phyloP scores from a whole-genome alignment of 2,888 invertebrate genomes.

The Zhengitettix transpicula region DNA sequence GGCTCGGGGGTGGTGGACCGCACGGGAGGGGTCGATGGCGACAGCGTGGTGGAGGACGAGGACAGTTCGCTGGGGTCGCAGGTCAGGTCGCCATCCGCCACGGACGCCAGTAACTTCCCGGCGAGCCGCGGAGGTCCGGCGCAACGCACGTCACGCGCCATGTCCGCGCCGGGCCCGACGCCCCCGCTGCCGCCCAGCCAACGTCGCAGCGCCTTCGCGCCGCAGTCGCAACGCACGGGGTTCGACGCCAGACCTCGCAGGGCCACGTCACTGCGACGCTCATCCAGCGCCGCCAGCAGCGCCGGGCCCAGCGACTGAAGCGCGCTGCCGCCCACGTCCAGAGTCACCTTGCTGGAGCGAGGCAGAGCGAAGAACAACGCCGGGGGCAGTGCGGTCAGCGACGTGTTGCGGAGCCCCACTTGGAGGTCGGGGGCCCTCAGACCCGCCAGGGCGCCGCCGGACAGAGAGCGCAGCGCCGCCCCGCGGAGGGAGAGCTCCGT shows the following conservation, averaged over 20 bases:
- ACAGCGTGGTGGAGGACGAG: slow-evolving; percentile 24
- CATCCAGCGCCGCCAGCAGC: slow-evolving; percentile 63
- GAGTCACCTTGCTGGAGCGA: slow-evolving; percentile 59
- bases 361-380: slow-evolving; percentile 76
- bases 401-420: slow-evolving; percentile 66
- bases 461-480: slow-evolving; percentile 52
- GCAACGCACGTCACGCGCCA: slow-evolving; percentile 22
- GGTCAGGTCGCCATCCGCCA: slow-evolving; percentile 65
- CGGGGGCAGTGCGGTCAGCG: slow-evolving; percentile 58
- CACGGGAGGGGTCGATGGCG: slow-evolving; percentile 21
- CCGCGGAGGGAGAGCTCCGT: slow-evolving; percentile 59
- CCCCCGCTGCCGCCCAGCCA: slow-evolving; percentile 56
- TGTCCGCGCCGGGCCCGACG: slow-evolving; percentile 36
- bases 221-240: slow-evolving; percentile 75
- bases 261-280: slow-evolving; percentile 55
- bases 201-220: slow-evolving; percentile 57
- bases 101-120: slow-evolving; percentile 33
- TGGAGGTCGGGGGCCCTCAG: slow-evolving; percentile 52
- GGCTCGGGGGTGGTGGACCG: slow-evolving; percentile 36
- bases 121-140: slow-evolving; percentile 37
- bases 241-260: slow-evolving; percentile 60
- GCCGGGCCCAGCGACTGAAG: slow-evolving; percentile 61
- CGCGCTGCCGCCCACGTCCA: slow-evolving; percentile 66
- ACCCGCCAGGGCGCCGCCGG: slow-evolving; percentile 70
- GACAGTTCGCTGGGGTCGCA: slow-evolving; percentile 44